Evolutionary conservation across 2,888 invertebrate species (phyloP).

Genomic region (Drosophila recens): DNA sequence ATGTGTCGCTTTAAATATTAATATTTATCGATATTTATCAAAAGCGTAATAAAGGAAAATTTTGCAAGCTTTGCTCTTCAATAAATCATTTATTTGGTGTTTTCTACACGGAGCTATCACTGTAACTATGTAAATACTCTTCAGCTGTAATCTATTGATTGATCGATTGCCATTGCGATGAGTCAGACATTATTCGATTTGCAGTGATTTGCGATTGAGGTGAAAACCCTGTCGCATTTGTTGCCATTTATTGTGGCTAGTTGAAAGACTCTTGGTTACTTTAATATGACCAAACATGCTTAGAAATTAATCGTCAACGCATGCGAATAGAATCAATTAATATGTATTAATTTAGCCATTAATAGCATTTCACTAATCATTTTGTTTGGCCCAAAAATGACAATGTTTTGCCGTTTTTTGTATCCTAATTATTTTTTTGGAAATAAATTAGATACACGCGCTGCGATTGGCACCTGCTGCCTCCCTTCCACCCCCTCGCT

Average conservation of each 20-base stretch:
- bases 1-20: not conserved
- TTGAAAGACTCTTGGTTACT: not conserved
- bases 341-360: slow-evolving; percentile 69
- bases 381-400: slow-evolving; percentile 68
- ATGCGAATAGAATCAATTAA: slow-evolving; percentile 67
- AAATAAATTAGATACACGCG: slow-evolving; percentile 68
- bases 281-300: not conserved
- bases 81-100: not conserved
- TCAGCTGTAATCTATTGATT: slow-evolving; percentile 21
- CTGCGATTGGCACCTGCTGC: slow-evolving; percentile 43
- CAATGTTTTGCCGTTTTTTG: not conserved
- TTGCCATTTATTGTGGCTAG: not conserved
- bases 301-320: not conserved
- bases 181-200: not conserved
- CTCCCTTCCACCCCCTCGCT: slow-evolving; percentile 8
- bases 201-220: slow-evolving; percentile 13
- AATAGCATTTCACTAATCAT: slow-evolving; percentile 78
- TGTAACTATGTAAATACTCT: slow-evolving; percentile 1
- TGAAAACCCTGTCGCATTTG: not conserved
- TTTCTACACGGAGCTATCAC: not conserved
- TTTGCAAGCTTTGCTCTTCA: not conserved
- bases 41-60: not conserved
- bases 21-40: slow-evolving; percentile 7
- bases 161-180: slow-evolving; percentile 21
- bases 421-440: not conserved